Evolutionary conservation across 1,140 invertebrate species (phyloP), one percentile per base, ranked within the genome.

Genomic region (Tetramorium simillimum): DNA sequence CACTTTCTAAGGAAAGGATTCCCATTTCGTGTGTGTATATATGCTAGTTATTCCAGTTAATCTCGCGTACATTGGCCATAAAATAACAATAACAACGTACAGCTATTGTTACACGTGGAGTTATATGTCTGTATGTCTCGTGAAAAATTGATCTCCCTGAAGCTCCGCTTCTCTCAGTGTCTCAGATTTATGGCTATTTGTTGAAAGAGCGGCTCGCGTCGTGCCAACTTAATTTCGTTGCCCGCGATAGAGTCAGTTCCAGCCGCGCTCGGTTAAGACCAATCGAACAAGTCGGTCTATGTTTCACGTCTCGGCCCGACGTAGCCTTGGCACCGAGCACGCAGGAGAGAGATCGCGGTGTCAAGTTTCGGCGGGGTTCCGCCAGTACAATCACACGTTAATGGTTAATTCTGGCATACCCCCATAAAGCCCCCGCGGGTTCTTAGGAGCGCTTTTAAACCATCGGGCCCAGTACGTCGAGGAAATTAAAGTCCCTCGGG

Each of bases 381-480:
- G 73, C 82, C 89, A 88, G 91, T 85, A 85, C 91, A 89, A 92
- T 92, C 91, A 73, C 90, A 89, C 86, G 88, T 93, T 93, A 92
- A 93, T 93, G 90, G 92, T 92, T 93, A 92, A 93, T 93, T 93
- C 92, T 80, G 87, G 85, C 89, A 82, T 86, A 85, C 75, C 88
- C 80, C 86, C 77, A 88, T 93, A 92, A 92, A 92, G 87, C 53
- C 84, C 82, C 77, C 72, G 56, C 70, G 82, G 77, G 80, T 67
- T 62, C 85, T 78, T 67, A 85, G 65, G 56, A 89, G 75, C 56
- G 58, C 85, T 73, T 88, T 86, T 85, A 70, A 60, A 85, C 16
- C 58, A 89, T 86, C 82, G 40, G 75, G 69, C 75, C 69, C 86
- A 33, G 33, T 37, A 56, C 75, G 53, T 56, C 63, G 46, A 49